A percentile compares a stretch with the other conserved stretches of the same genome.
Evolutionary conservation across 2,888 invertebrate genomes (phyloP).

Genomic region (Cantharis lateralis): DNA sequence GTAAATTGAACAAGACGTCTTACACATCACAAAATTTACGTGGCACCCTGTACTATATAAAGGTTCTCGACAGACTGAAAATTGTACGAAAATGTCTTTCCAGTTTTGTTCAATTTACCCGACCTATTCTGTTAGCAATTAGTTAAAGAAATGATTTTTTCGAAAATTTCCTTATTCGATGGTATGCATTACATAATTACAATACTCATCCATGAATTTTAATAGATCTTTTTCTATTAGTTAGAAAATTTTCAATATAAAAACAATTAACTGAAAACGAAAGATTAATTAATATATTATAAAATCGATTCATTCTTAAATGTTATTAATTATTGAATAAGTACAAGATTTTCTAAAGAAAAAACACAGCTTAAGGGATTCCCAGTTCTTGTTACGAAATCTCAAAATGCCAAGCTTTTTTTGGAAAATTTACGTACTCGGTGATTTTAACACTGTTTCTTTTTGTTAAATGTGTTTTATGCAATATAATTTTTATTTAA

Average conservation of each 20-base stretch:
- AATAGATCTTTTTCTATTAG: constrained; percentile 3
- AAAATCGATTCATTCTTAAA: not conserved
- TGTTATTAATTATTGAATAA: not conserved
- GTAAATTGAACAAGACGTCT: constrained; percentile 27
- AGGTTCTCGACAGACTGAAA: not conserved
- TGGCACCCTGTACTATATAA: not conserved
- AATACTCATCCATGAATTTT: not conserved
- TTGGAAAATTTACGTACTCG: not conserved
- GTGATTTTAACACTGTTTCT: not conserved
- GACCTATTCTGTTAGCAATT: not conserved
- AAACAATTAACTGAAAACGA: not conserved
- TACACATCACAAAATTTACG: constrained; percentile 35
- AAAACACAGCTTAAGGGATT: not conserved
- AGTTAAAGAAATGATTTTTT: not conserved
- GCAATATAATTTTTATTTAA: not conserved
- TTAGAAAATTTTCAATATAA: not conserved
- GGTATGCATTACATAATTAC: not conserved
- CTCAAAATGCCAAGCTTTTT: not conserved
- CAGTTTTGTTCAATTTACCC: not conserved
- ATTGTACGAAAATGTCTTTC: not conserved
- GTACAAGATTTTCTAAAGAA: not conserved
- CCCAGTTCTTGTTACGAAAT: not conserved
- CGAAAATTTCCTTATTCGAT: not conserved
- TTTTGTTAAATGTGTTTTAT: not conserved
- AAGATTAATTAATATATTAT: not conserved